phyloP scores from a whole-genome alignment of 2,113 vertebrate species.

The Cephalopholis sonnerati region DNA sequence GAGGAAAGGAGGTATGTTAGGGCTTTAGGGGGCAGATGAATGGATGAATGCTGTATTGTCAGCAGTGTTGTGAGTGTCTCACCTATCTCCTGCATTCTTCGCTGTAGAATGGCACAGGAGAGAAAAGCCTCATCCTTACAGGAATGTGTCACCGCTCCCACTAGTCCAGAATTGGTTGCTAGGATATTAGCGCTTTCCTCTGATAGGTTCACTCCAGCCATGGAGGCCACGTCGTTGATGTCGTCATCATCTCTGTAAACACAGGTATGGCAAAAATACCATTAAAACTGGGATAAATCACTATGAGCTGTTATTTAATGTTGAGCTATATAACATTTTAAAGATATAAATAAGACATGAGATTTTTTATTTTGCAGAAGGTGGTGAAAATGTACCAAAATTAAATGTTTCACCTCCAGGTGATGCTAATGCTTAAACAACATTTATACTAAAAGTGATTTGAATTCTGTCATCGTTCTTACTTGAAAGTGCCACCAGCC shows the following conservation, averaged over 20 bases:
- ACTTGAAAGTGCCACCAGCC: conserved; percentile 95
- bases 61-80: conserved; percentile 1
- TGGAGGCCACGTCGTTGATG: conserved; percentile 97
- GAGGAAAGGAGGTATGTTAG: not conserved
- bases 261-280: not conserved
- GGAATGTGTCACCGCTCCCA: conserved; percentile 93
- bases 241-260: conserved; percentile 94
- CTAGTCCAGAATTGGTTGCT: conserved; percentile 94
- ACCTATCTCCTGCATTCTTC: conserved; percentile 96
- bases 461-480: conserved; percentile 64
- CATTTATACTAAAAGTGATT: not conserved
- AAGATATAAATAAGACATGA: not conserved
- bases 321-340: not conserved
- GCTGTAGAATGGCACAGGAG: conserved; percentile 89
- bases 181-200: conserved; percentile 97
- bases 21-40: not conserved
- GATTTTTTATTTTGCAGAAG: not conserved
- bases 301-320: not conserved
- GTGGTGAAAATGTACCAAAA: not conserved
- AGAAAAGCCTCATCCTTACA: conserved; percentile 97
- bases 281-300: not conserved
- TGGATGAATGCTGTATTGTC: not conserved
- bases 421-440: not conserved
- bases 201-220: conserved; percentile 97
- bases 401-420: not conserved